Evolutionary conservation across 2,888 invertebrate species (phyloP).

Genomic region (Hyalella azteca): DNA sequence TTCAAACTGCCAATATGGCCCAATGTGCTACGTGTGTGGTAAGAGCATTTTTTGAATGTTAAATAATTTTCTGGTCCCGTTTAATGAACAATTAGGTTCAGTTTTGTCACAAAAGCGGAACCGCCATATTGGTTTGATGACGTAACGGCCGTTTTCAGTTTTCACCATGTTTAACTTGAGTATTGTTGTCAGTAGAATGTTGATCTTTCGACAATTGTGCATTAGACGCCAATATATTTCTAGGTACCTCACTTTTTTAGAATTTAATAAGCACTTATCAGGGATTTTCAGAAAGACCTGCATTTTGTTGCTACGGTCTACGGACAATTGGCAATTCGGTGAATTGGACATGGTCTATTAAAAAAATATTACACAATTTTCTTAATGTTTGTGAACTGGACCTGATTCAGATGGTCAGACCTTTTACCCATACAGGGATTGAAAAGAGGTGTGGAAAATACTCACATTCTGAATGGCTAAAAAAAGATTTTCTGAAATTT

Average conservation of each 20-base stretch:
- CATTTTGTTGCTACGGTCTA: background rate
- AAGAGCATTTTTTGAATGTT: background rate
- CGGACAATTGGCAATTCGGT: no score
- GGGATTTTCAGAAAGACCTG: background rate
- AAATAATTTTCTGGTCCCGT: background rate
- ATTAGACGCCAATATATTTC: no score
- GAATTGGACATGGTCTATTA: no score
- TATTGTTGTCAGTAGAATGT: background rate
- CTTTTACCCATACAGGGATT: no score
- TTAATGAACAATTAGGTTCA: background rate
- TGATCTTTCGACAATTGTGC: background rate
- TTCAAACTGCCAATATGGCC: background rate
- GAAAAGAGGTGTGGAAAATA: no score
- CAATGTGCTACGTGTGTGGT: conserved; percentile 36
- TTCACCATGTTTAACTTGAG: background rate
- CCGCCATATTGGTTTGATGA: background rate
- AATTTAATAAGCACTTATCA: background rate
- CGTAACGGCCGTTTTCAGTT: background rate
- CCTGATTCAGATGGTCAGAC: no score
- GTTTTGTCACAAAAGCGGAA: background rate
- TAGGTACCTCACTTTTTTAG: background rate
- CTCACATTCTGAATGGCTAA: no score
- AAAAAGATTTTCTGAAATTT: no score
- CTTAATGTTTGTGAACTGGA: no score
- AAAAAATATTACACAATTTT: no score